Base-by-base conservation (phyloP, 2,888 invertebrate species). In the Ischnura elegans region DNA sequence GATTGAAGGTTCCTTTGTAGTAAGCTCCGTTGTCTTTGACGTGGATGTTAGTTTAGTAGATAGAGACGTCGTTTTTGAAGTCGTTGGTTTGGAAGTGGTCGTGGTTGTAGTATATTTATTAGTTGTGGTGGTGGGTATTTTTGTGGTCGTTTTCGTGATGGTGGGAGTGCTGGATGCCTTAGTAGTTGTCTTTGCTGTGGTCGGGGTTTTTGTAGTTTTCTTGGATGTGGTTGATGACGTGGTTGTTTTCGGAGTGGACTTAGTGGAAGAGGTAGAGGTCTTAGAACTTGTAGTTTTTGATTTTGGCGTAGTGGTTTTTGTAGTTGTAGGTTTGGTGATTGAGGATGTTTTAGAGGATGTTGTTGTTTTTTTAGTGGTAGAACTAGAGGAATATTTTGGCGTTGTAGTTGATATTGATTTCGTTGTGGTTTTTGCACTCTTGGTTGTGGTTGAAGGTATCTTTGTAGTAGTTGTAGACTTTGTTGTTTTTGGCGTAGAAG, bases 401-500 rank as follows among this genome's bases (percentile, higher is more conserved):
- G 94, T 84, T 95, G 94, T 36, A 43, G 47, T 21, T 93, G 94
- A 36, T 94, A 93, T 6, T 94, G 47, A 47, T 16, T 47, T 47
- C 55, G 55, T 55, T 55, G 19, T 25, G 21, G 5, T 61, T 61
- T 61, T 21, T 61, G 61, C 87, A 93, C 45, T 95, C 36, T 95
- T 95, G 76, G 94, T 94, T 94, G 95, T 95, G 94, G 95, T 95
- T 21, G 95, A 95, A 94, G 95, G 96, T 29, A 95, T 94, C 1
- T 95, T 95, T 93, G 95, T 95, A 94, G 66, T 93, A 21, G 42
- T 36, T 13, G 25, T 47, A 2, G 13, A 16, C 1, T 25, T 84
- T 86, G 36, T 66, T 25, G 5, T 66, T 93, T 94, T 84, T 95
- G 94, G 25, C 29, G 47, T 21, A 93, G 94, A 42, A 94, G 94